Evolutionary conservation across 1,140 invertebrate genomes (phyloP), one percentile per base, ranked within the genome.

Genomic region (Bombyx mori): DNA sequence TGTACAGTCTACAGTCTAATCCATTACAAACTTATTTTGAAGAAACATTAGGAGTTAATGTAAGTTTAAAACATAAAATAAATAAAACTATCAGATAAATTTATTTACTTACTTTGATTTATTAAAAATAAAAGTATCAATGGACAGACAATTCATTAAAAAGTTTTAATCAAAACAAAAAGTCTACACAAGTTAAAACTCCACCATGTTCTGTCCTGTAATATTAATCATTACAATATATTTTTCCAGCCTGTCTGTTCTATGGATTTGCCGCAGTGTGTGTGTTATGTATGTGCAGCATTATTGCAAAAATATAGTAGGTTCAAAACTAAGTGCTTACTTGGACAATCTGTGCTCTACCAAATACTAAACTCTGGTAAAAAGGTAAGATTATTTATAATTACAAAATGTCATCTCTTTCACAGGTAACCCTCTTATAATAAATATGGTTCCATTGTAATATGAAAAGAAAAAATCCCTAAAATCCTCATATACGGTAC

Each of bases 221-320:
- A 35, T 35, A 35, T 35, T 35, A 35, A 35, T 35, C 4, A 52
- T 52, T 52, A 35, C 9, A 26, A 42, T 57, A 8, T 54, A n/a
- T 55, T 44, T 6, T 77, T 77, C 35, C 66, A 80, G 77, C 63
- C 62, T 7, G 44, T 70, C 48, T 60, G 42, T 46, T 56, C 61
- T 10, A 45, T 53, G 54, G 60, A 62, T 12, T 56, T 75, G n/a
- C 75, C 75, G 43, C 58, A 65, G 12, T 79, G 65, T 63, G 71
- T 63, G 1, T 84, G 81, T 51, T 84, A 64, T 66, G 67, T 74
- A 55, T 84, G 81, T 69, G 66, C 68, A 10, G 62, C 68, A 22
- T 54, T 74, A n/a, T 48, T 82, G 6, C 72, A 65, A 43, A 84
- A 82, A 51, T 75, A 65, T 52, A 70, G 71, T 54, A 42, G 43